These are phyloP conservation scores for Strigamia crassipes DNA, from an alignment of 2,888 invertebrate species.

Conservation along the genomic window DNA sequence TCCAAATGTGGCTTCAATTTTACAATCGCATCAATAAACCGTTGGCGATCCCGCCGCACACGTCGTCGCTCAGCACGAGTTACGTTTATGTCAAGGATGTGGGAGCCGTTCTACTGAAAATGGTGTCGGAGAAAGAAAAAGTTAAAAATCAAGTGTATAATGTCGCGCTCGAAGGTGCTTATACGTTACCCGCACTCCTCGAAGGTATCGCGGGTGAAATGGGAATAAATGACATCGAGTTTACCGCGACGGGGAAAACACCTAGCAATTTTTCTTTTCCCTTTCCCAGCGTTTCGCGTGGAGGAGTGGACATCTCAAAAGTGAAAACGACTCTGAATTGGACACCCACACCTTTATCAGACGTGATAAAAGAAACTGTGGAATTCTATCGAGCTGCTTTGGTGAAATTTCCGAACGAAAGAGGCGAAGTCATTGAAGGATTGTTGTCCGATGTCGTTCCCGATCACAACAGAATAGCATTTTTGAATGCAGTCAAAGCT, in stretches of 20 bases:
- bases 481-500: slow-evolving; percentile 5
- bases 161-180: slow-evolving; percentile 57
- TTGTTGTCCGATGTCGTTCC: slow-evolving; percentile 32
- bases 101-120: slow-evolving; percentile 55
- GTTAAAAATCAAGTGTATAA: slow-evolving; percentile 58
- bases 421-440: slow-evolving; percentile 52
- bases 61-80: slow-evolving; percentile 57
- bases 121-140: slow-evolving; percentile 52
- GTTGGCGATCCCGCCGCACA: slow-evolving; percentile 55
- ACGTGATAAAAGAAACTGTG: slow-evolving; percentile 56
- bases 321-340: slow-evolving; percentile 57
- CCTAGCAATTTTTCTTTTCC: slow-evolving; percentile 54
- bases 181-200: slow-evolving; percentile 57
- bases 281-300: slow-evolving; percentile 60
- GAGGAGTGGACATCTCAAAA: slow-evolving; percentile 58
- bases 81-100: slow-evolving; percentile 61
- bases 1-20: slow-evolving; percentile 60
- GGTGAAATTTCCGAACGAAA: slow-evolving; percentile 52
- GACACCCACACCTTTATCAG: slow-evolving; percentile 57
- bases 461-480: neutral
- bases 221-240: slow-evolving; percentile 49
- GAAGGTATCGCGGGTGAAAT: slow-evolving; percentile 53
- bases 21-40: slow-evolving; percentile 54
- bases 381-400: slow-evolving; percentile 59
- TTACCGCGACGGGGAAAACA: slow-evolving; percentile 46